A percentile compares a stretch with the other conserved stretches of the same genome.
phyloP scores from a whole-genome alignment of 2,113 vertebrate species.

The Neodontobutis hainanensis region DNA sequence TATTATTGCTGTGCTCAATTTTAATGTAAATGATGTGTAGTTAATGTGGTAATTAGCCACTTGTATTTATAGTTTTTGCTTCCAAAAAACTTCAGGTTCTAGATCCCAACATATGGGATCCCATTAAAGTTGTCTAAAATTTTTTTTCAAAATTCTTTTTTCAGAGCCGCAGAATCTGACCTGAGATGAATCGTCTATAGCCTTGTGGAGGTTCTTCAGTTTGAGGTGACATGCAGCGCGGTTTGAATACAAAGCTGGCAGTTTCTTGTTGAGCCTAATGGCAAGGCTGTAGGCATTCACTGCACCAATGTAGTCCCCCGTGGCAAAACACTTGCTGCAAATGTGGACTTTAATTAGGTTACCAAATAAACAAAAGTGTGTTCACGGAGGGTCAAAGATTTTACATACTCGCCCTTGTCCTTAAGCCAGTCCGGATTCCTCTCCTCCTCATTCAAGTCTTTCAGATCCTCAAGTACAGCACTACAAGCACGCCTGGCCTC shows the following conservation, averaged over 20 bases:
- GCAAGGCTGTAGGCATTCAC: constrained; percentile 89
- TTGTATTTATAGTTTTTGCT: too few relatives aligned
- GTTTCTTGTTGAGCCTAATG: constrained; percentile 82
- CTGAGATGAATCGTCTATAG: constrained; percentile 90
- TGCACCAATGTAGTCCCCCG: constrained; percentile 87
- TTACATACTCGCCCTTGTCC: constrained; percentile 92
- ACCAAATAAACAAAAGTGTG: background rate
- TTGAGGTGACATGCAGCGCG: constrained; percentile 95
- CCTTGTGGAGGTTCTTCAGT: constrained; percentile 91
- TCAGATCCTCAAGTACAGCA: constrained; percentile 80
- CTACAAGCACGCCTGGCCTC: constrained; percentile 79
- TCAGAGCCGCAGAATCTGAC: constrained; percentile 63
- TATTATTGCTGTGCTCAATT: too few relatives aligned
- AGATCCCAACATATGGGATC: too few relatives aligned
- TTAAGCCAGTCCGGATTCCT: constrained; percentile 93
- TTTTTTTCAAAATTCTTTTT: background rate
- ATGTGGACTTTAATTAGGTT: constrained; percentile 28
- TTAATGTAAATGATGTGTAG: too few relatives aligned
- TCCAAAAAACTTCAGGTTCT: too few relatives aligned
- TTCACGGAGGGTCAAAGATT: background rate
- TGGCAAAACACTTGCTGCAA: constrained; percentile 86
- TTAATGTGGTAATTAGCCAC: too few relatives aligned
- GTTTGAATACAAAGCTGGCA: constrained; percentile 87
- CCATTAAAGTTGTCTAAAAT: too few relatives aligned
- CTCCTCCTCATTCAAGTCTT: constrained; percentile 88